Conservation (phyloP, 2,888 invertebrate species). For the Chelonus formosanus region DNA sequence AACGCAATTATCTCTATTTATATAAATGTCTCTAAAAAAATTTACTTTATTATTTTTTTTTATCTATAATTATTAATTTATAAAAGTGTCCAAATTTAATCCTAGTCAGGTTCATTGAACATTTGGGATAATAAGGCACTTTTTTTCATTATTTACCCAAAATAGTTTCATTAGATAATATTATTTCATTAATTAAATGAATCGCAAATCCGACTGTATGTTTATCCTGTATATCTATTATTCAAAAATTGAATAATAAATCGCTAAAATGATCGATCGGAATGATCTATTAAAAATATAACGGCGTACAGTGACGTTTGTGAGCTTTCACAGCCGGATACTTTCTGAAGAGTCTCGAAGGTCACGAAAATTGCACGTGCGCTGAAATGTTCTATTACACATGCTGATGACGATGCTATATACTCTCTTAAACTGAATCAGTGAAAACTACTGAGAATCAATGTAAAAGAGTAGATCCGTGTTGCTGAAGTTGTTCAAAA, state of each 20-base stretch:
- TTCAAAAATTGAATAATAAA: constrained; percentile 7
- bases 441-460: constrained; percentile 63
- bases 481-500: constrained; percentile 71
- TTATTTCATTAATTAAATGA: too few species aligned
- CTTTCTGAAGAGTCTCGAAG: constrained; percentile 19
- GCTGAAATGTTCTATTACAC: constrained; percentile 23
- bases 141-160: not conserved
- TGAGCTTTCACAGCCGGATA: constrained; percentile 25
- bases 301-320: constrained; percentile 15
- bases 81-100: constrained; percentile 10
- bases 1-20: not conserved
- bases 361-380: constrained; percentile 17
- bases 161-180: too few species aligned
- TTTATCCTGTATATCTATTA: not conserved
- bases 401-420: not conserved
- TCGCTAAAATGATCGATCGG: constrained; percentile 12
- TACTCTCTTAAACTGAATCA: constrained; percentile 18
- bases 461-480: too few species aligned
- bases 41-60: constrained; percentile 3
- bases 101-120: constrained; percentile 7
- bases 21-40: constrained; percentile 9
- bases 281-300: constrained; percentile 4
- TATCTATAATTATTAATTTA: not conserved
- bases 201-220: constrained; percentile 2
- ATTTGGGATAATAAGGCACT: constrained; percentile 6